Percentiles rank a stretch among this genome's conserved stretches.
Evolutionary conservation across 2,113 vertebrate genomes (phyloP).

Genomic region (Ahaetulla prasina): DNA sequence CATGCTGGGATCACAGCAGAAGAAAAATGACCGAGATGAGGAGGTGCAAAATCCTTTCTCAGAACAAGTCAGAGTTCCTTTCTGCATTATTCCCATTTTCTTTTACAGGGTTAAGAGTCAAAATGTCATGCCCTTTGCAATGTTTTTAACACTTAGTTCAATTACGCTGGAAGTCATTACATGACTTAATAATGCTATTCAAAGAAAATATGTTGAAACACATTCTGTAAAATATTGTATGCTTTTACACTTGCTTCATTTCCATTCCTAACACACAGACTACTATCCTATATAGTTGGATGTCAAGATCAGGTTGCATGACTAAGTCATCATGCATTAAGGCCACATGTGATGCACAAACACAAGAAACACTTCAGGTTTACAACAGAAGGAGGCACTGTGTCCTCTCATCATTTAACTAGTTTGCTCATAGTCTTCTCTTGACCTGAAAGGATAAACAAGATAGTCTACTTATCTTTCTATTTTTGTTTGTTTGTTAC

Average conservation of each 20-base stretch:
- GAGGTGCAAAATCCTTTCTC: not conserved
- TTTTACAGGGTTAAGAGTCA: slow-evolving; percentile 9
- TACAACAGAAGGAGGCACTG: not conserved
- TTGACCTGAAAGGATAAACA: not conserved
- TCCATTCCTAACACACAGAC: not conserved
- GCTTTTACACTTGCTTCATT: not conserved
- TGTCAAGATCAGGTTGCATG: not conserved
- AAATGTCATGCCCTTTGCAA: not conserved
- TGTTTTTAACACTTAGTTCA: not conserved
- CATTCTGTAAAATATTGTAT: not conserved
- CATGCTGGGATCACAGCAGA: not conserved
- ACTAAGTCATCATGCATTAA: not conserved
- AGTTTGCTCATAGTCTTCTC: not conserved
- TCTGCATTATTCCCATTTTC: not conserved
- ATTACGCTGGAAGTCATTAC: not conserved
- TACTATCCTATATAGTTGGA: not conserved
- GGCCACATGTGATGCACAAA: not conserved
- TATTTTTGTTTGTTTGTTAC: not conserved
- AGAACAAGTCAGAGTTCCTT: not conserved
- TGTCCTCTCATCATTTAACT: not conserved
- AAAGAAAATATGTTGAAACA: not conserved
- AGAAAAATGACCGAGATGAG: not conserved
- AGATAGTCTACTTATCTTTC: not conserved
- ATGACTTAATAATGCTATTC: not conserved
- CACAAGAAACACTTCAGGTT: not conserved